A percentile compares a stretch with the other conserved stretches of the same genome.
phyloP scores from a whole-genome alignment of 2,113 vertebrate genomes.

The Heloderma charlesbogerti region DNA sequence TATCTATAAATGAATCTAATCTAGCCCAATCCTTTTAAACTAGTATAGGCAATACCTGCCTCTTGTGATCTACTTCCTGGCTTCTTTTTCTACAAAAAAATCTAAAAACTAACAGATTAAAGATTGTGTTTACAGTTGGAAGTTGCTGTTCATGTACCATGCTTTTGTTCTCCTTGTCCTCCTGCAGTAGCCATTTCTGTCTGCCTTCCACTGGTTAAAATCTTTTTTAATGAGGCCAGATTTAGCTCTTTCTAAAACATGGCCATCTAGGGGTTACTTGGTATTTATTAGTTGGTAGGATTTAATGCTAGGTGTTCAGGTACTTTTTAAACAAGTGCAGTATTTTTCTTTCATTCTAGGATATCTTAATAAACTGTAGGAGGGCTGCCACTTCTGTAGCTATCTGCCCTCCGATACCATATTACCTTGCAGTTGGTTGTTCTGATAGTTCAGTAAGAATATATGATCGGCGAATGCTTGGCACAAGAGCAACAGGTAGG shows the following conservation, averaged over 20 bases:
- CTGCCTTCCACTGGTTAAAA: neutral
- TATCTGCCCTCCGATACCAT: constrained; percentile 93
- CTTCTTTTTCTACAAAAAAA: constrained; percentile 37
- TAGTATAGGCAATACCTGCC: neutral
- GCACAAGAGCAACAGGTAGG: constrained; percentile 93
- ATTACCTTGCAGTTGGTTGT: constrained; percentile 96
- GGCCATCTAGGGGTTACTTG: neutral
- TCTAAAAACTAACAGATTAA: neutral
- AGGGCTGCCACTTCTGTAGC: constrained; percentile 97
- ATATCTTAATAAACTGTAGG: constrained; percentile 97
- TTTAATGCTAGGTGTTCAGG: neutral
- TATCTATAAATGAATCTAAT: neutral
- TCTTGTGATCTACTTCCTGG: constrained; percentile 7
- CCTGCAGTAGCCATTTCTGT: constrained; percentile 12
- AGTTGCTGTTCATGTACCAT: neutral
- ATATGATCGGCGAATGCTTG: constrained; percentile 96
- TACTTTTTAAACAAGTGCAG: constrained; percentile 34
- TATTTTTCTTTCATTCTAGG: constrained; percentile 78
- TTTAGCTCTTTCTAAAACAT: constrained; percentile 9
- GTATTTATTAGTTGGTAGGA: neutral
- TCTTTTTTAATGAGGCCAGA: neutral
- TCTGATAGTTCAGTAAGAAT: constrained; percentile 98
- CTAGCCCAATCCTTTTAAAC: constrained; percentile 21
- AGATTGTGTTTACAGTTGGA: constrained; percentile 1
- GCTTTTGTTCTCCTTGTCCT: neutral